Conservation (phyloP, 2,113 vertebrate species). For the Amphiprion percula region DNA sequence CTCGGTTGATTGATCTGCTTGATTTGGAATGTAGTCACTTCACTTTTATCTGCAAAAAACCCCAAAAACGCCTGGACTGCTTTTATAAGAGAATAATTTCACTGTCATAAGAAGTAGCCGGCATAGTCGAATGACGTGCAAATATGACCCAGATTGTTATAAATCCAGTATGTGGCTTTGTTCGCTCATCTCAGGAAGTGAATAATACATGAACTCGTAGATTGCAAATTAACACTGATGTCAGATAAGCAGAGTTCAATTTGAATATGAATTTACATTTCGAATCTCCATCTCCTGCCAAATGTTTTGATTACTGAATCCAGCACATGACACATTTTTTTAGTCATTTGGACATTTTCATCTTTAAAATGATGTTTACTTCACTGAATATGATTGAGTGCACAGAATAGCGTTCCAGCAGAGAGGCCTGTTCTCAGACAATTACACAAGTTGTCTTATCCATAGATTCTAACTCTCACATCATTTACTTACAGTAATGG, state of each 20-base stretch:
- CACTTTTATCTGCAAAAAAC: background rate
- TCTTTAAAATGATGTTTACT: conserved; percentile 31
- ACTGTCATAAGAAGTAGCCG: conserved; percentile 1
- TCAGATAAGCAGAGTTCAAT: conserved; percentile 74
- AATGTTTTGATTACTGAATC: conserved; percentile 29
- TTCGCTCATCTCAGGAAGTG: conserved; percentile 65
- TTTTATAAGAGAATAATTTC: conserved; percentile 6
- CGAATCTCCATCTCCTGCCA: conserved; percentile 19
- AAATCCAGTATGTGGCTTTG: conserved; percentile 58
- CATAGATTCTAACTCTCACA: conserved; percentile 41
- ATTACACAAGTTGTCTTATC: conserved; percentile 45
- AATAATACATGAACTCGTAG: conserved; percentile 73
- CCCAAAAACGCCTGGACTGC: background rate
- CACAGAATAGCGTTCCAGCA: conserved; percentile 7
- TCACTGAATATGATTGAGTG: conserved; percentile 19
- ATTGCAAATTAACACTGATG: conserved; percentile 75
- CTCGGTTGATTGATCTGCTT: background rate
- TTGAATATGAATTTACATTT: conserved; percentile 72
- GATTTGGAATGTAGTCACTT: conserved; percentile 1
- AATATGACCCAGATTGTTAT: conserved; percentile 60
- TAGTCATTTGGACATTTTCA: conserved; percentile 5
- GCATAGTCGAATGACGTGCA: conserved; percentile 46
- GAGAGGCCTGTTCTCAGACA: conserved; percentile 30
- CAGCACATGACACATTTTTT: conserved; percentile 1
- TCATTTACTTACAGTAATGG: conserved; percentile 54